Base-by-base conservation (phyloP, 2,888 invertebrate species). In the Epicampocera succincta region DNA sequence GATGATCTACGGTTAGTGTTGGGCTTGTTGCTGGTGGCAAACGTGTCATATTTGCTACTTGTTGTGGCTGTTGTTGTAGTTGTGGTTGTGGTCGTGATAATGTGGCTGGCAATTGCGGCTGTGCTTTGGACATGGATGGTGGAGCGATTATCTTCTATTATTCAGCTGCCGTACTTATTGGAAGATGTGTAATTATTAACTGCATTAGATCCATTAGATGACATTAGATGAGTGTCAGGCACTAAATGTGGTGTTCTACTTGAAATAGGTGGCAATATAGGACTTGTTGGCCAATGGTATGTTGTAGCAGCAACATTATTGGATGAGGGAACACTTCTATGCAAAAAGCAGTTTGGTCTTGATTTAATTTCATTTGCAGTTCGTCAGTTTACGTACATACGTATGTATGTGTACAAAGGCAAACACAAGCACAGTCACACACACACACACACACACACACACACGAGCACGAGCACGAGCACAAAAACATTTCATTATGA, bases 261-360 rank as follows among this genome's bases (percentile, higher is more conserved):
- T 86, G 93, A 93, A 85, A 94, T 93, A 77, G 95, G 94, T 86
- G 95, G 95, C 87, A 96, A 92, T 85, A 95, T 93, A 84, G 95
- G 94, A 90, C 95, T 95, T 83, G 94, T 94, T 84, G 96, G 95
- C 96, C 96, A 96, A 81, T 95, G 95, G 89, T 95, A 95, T 85
- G 94, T 93, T 46, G 82, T 82, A 86, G 93, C 92, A 85, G 93
- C 90, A 87, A 88, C 88, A 88, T 90, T 90, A 89, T 90, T 90
- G 87, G 91, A 88, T 91, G 94, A 92, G 84, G 93, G 93, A 88
- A 90, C 90, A 89, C 90, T 90, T 90, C 90, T 90, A 89, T 89
- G 89, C 88, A 89, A 89, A 89, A 89, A 89, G 88, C 87, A 88
- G 87, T 89, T 88, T 87, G 88, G 87, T 87, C 86, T 85, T 88